Base-by-base conservation (phyloP, 2,888 invertebrate genomes). In the Geotrupes spiniger region DNA sequence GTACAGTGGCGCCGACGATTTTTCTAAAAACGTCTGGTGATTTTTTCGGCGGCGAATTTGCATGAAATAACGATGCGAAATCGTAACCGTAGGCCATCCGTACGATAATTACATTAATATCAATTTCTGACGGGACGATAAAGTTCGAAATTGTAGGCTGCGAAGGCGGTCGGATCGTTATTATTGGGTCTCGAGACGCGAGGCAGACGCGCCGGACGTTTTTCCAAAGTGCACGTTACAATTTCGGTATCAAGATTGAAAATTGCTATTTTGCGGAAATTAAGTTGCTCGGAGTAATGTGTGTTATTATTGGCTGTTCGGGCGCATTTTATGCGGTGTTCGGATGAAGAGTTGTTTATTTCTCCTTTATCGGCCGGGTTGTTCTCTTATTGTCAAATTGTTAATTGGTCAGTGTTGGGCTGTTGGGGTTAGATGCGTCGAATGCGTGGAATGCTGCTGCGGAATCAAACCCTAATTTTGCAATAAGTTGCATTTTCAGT, bases 221-320 rank as follows among this genome's bases (percentile, higher is more conserved):
- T 33, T 33, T 33, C 11, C 14, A 36, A 36, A 17, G 21, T 39
- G 49, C 49, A 26, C 39, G 61, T 64, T 66, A 67, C 65, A 67
- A 69, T 68, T 69, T 70, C 60, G 65, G 64, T 72, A 72, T 73
- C 72, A 70, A 50, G 72, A 73, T 72, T 72, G 72, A 72, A 72
- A 71, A 70, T 72, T 71, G 68, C 70, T 69, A 71, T 72, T 72
- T 70, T 69, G 68, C 63, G 64, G 66, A 69, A 71, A 70, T 70
- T 71, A 69, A 69, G 70, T 69, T 69, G 68, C 70, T 65, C 52
- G 63, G 58, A 59, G 52, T 68, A 69, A 70, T 70, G 59, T 66
- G 59, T 65, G 69, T 71, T 70, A 71, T 71, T 71, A 69, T 21
- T 21, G 21, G 6, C 3, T 3, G 21, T 21, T 21, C 21, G 15